Conservation (phyloP, 2,888 invertebrate species). For the Meta bourneti region DNA sequence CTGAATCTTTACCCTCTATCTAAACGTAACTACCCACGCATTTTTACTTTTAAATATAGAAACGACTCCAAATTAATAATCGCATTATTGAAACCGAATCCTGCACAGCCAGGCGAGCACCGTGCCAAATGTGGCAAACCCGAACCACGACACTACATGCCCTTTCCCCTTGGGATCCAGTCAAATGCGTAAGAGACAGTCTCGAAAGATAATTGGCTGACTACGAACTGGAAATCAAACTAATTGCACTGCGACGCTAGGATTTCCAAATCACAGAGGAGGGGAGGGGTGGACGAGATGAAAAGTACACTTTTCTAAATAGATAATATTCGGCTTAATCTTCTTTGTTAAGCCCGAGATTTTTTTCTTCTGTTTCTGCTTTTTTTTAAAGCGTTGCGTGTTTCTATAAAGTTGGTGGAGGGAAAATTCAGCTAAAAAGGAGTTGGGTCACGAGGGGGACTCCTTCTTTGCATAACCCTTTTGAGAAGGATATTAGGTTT, state of each 20-base stretch:
- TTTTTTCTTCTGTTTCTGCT: background rate
- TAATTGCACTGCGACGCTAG: slow-evolving; percentile 45
- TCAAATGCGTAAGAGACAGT: slow-evolving; percentile 48
- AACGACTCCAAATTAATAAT: no score
- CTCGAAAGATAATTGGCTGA: slow-evolving; percentile 63
- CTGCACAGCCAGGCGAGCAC: background rate
- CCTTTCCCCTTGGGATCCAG: slow-evolving; percentile 27
- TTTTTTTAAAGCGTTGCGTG: background rate
- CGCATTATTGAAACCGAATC: background rate
- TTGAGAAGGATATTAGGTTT: background rate
- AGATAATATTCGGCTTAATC: slow-evolving; percentile 10
- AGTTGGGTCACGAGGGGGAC: background rate
- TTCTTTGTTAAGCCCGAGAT: background rate
- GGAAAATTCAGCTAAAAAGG: background rate
- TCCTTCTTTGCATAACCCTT: background rate
- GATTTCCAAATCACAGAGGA: slow-evolving; percentile 13
- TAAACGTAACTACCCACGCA: no score
- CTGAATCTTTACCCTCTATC: no score
- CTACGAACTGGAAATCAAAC: slow-evolving; percentile 52
- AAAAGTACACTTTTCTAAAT: slow-evolving; percentile 12
- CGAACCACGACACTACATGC: slow-evolving; percentile 12
- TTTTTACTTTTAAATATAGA: no score
- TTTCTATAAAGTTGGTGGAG: background rate
- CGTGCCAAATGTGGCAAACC: slow-evolving; percentile 30
- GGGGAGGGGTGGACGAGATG: background rate